phyloP scores from a whole-genome alignment of 2,113 vertebrate species.

The Sphaerodactylus townsendi region DNA sequence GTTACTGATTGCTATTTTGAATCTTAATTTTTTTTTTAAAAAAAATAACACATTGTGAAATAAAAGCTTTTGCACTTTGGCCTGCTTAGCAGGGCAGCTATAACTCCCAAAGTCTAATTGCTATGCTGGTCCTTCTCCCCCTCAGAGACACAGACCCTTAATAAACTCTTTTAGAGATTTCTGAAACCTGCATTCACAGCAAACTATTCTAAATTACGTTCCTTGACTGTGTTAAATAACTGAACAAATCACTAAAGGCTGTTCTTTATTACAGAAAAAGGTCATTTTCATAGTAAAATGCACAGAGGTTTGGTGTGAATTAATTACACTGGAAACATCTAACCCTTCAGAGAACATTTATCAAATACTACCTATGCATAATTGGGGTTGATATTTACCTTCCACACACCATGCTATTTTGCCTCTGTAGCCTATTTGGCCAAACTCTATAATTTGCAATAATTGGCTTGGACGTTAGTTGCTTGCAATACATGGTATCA shows the following conservation, averaged over 20 bases:
- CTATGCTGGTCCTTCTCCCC: not conserved
- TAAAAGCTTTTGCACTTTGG: conserved; percentile 2
- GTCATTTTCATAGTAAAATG: conserved; percentile 17
- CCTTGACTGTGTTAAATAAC: conserved; percentile 15
- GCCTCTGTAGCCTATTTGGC: not conserved
- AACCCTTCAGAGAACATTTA: not conserved
- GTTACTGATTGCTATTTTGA: conserved; percentile 7
- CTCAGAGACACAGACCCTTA: not conserved
- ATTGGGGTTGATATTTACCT: not conserved
- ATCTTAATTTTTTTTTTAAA: conserved; percentile 2
- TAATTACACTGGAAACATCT: conserved; percentile 3
- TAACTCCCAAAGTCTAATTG: conserved; percentile 17
- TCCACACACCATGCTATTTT: not conserved
- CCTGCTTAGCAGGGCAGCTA: conserved; percentile 3
- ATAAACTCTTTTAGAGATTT: conserved; percentile 18
- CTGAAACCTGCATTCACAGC: conserved; percentile 1
- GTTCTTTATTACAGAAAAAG: not conserved
- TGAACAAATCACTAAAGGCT: conserved; percentile 5
- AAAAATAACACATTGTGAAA: conserved; percentile 24
- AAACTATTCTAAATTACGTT: conserved; percentile 36
- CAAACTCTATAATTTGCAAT: not conserved
- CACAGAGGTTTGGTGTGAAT: not conserved
- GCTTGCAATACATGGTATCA: not conserved
- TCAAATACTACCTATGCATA: not conserved
- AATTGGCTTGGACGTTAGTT: not conserved